Evolutionary conservation across 64 coral and sea anemone species (phyloP).

Genomic region (Montipora foliosa): DNA sequence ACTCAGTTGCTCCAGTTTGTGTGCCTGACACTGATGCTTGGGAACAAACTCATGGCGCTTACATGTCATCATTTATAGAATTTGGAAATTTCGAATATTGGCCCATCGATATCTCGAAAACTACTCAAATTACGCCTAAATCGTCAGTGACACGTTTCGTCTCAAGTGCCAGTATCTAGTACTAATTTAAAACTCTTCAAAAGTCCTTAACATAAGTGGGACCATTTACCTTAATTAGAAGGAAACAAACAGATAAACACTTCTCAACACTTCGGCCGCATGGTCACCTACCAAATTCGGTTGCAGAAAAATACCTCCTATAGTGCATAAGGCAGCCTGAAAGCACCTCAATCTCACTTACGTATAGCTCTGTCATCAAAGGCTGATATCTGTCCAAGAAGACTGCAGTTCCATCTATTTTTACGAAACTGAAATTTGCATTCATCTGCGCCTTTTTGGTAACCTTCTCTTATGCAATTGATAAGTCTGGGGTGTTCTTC

Average conservation of each 20-base stretch:
- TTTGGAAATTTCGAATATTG: too few relatives aligned
- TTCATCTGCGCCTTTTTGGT: constrained; percentile 68
- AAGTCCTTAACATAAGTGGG: constrained; percentile 18
- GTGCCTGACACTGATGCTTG: too few relatives aligned
- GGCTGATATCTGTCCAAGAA: constrained; percentile 41
- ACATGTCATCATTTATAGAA: too few relatives aligned
- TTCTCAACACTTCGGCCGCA: neutral
- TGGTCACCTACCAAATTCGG: neutral
- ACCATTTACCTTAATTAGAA: neutral
- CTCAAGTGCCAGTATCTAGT: neutral
- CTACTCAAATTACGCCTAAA: neutral
- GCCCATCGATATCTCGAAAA: too few relatives aligned
- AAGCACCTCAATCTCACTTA: constrained; percentile 28
- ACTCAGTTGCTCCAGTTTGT: too few relatives aligned
- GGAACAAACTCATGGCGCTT: too few relatives aligned
- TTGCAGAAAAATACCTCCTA: neutral
- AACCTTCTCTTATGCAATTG: constrained; percentile 43
- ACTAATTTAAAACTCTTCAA: neutral
- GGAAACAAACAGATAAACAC: constrained; percentile 52
- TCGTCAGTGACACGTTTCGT: neutral
- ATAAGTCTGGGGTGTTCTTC: constrained; percentile 29
- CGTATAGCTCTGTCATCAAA: constrained; percentile 73
- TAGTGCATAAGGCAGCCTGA: neutral
- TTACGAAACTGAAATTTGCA: constrained; percentile 94
- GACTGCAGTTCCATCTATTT: constrained; percentile 89